Evolutionary conservation across 2,113 vertebrate genomes (phyloP).

Genomic region (Trichechus manatus): DNA sequence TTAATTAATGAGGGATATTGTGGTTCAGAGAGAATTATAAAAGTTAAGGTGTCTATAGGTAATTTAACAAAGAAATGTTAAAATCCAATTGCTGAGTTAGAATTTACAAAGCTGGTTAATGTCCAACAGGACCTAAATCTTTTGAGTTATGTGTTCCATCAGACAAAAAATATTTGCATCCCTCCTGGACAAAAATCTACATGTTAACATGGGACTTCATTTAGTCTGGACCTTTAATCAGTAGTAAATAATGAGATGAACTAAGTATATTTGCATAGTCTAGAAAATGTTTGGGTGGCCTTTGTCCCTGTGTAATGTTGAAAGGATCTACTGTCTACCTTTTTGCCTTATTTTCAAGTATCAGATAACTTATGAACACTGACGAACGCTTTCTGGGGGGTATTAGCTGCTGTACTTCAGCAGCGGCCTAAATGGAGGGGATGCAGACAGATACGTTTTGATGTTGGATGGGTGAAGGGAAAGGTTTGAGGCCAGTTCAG

Average conservation of each 20-base stretch:
- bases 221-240: background rate
- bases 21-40: background rate
- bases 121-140: background rate
- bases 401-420: background rate
- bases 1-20: background rate
- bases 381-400: background rate
- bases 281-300: background rate
- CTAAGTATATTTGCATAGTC: background rate
- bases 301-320: background rate
- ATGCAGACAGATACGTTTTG: background rate
- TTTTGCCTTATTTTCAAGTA: background rate
- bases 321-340: background rate
- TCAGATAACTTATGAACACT: background rate
- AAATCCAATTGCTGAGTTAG: background rate
- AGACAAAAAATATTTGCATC: background rate
- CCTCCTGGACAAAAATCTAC: background rate
- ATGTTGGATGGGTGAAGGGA: background rate
- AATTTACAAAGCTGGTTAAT: background rate
- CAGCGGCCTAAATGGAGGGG: background rate
- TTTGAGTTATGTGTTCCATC: background rate
- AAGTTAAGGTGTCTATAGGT: background rate
- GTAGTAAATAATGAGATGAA: background rate
- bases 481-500: background rate
- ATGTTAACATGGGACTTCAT: background rate
- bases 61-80: slow-evolving; percentile 43